These are phyloP conservation scores for Chelonia mydas DNA, from an alignment of 2,797 vertebrate species.

Conservation along the genomic window DNA sequence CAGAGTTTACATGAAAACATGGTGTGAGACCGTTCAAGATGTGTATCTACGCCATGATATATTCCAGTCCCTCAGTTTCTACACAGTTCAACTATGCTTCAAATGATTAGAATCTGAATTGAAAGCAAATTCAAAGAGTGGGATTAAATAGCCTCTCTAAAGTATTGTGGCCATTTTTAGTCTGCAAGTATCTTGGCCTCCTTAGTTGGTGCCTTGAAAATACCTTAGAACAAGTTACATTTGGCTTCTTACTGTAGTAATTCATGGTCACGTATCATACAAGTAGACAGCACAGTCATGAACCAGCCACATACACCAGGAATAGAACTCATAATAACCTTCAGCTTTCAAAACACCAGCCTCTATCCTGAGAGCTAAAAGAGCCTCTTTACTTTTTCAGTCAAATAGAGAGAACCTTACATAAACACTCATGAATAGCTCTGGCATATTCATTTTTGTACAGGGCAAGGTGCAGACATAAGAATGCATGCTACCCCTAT, in stretches of 20 bases:
- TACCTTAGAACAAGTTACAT: neutral
- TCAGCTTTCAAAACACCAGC: conserved; percentile 40
- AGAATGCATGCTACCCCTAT: neutral
- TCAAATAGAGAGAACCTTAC: neutral
- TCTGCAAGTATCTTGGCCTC: neutral
- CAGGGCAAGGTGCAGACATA: neutral
- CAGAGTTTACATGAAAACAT: neutral
- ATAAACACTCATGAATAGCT: neutral
- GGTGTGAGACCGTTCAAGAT: accelerated
- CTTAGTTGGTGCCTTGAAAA: neutral
- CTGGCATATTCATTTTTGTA: neutral
- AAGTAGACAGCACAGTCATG: neutral
- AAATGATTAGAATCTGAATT: neutral
- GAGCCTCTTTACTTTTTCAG: neutral
- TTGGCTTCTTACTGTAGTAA: neutral
- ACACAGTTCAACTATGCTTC: neutral
- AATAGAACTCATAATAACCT: neutral
- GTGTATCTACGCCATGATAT: neutral
- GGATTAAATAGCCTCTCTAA: neutral
- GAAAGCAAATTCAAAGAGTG: neutral
- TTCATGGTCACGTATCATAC: accelerated
- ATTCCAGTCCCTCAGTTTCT: neutral
- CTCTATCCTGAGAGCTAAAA: neutral
- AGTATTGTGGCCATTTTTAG: neutral
- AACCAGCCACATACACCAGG: neutral